Evolutionary conservation across 2,888 invertebrate genomes (phyloP).

Genomic region (Leucophora obtusa): DNA sequence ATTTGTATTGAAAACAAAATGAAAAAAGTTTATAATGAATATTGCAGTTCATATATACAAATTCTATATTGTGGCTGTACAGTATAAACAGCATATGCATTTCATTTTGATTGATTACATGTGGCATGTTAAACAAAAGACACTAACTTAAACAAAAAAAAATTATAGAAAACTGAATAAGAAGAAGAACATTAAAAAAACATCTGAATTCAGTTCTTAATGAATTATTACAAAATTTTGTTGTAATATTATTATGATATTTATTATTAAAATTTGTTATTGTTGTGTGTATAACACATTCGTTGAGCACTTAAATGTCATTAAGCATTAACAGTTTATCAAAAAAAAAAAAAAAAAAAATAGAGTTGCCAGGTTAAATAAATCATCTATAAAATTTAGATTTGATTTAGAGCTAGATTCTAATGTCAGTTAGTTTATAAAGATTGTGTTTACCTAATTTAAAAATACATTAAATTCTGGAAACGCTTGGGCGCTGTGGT

Average conservation of each 20-base stretch:
- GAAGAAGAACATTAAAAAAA: neutral
- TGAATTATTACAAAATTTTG: slow-evolving; percentile 14
- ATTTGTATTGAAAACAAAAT: slow-evolving; percentile 12
- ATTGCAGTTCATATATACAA: slow-evolving; percentile 16
- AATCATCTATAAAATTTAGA: too few species aligned
- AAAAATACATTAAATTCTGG: too few species aligned
- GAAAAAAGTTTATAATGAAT: neutral
- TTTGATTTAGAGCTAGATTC: too few species aligned
- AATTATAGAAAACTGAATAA: neutral
- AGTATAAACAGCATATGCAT: neutral
- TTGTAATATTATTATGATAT: neutral
- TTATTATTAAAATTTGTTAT: neutral
- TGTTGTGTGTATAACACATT: slow-evolving; percentile 6
- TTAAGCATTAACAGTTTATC: neutral
- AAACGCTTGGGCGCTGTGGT: too few species aligned
- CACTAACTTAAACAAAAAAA: neutral
- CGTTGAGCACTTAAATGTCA: neutral
- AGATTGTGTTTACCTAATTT: too few species aligned
- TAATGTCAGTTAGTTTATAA: too few species aligned
- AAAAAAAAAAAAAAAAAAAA: too few species aligned
- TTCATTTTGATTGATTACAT: slow-evolving; percentile 40
- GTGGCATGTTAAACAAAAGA: slow-evolving; percentile 25
- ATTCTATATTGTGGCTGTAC: neutral
- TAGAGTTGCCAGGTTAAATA: too few species aligned
- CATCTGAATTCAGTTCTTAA: slow-evolving; percentile 38